Evolutionary conservation across 1,140 invertebrate genomes (phyloP), one percentile per base, ranked within the genome.

Genomic region (Latrodectus geometricus): DNA sequence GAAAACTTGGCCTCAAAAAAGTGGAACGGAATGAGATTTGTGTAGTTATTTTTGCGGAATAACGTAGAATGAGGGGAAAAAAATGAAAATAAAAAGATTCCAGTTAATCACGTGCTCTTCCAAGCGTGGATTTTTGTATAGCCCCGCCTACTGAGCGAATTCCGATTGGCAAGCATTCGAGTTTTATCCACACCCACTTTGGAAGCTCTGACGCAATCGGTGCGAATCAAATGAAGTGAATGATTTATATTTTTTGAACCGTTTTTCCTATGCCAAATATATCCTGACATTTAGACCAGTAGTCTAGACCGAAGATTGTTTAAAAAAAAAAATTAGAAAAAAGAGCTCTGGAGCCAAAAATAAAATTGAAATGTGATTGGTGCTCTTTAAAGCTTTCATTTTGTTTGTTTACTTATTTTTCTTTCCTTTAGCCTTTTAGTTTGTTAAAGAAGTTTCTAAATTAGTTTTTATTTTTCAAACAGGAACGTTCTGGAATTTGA

Each of bases 101-200:
- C 73, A 76, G 72, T 84, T 84, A 84, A 84, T 84, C 82, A 84
- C 73, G 82, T 84, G 82, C 50, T 76, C 82, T 84, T 75, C 61
- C 61, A 76, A 66, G 73, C 82, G 82, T 84, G 82, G 82, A 84
- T 84, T 84, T 81, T 76, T 74, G 72, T n/a, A 21, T 17, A 76
- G 65, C 82, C 73, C 54, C 82, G 82, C 82, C 82, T 15, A 75
- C 82, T 68, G 21, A 68, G 56, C 35, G 72, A 7, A 75, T 8
- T 76, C 72, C 82, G 54, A 84, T 84, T 84, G 82, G 82, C 73
- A 68, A 61, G 82, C 82, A 84, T 84, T 84, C 65, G 68, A 61
- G 70, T 21, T 61, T 54, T 48, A 23, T 73, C 72, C 73, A 84
- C 82, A 73, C 82, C 82, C 82, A 84, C 70, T 74, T 83, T 61